Base-by-base conservation (phyloP, 2,888 invertebrate species). In the Aricia artaxerxes region DNA sequence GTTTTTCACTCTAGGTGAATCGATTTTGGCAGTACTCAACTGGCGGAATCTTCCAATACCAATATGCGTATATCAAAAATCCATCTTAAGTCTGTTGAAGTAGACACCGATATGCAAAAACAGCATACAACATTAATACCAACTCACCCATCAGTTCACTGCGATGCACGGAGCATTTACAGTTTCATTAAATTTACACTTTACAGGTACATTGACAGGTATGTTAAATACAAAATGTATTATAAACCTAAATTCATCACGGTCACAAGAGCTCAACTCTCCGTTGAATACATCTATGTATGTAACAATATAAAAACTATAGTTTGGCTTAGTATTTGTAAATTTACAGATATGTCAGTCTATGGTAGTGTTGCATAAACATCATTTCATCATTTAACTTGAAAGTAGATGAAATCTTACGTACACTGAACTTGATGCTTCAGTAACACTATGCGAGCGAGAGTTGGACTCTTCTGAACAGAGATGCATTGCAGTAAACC, bases 151-250 rank as follows among this genome's bases (percentile, higher is more conserved):
- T 94, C 93, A 87, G 93, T 94, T 92, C 91, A 92, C 93, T 92
- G 93, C 94, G 90, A 92, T 88, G 93, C 94, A 92, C 87, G 85
- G 84, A 85, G 87, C 86, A 85, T 87, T 57, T 60, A 79, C 79
- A 79, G 85, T 87, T 87, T 86, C 89, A 89, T 88, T 89, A 87
- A 90, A 92, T 93, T 92, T 93, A 93, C 93, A 94, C 91, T 93
- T 93, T 91, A 93, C 94, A 94, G 94, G 94, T 94, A 94, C 94
- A 76, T 91, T 92, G 87, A 89, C 91, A 92, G 94, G 93, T 94
- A 93, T 90, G 89, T 90, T 92, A 87, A 90, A 92, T 92, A 93
- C 91, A 89, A 83, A 88, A 85, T 85, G 91, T 92, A 92, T 92
- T 86, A 79, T 88, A 88, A 92, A 92, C 89, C 88, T 92, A 92